Evolutionary conservation across 1,140 invertebrate genomes (phyloP).

Genomic region (Drosophila busckii): DNA sequence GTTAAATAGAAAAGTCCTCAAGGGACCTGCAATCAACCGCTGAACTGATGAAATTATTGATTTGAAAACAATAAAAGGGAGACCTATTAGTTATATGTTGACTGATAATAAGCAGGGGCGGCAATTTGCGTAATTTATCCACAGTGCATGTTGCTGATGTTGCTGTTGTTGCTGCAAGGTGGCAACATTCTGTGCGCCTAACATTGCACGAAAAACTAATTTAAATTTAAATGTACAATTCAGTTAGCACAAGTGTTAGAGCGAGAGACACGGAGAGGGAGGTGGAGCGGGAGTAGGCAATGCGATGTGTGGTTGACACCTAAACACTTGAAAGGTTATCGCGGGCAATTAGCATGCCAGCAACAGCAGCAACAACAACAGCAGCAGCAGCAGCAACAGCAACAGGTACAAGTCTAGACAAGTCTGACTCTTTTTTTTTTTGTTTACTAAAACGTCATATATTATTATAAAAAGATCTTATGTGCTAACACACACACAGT

Average conservation of each 20-base stretch:
- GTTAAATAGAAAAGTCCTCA: too few species aligned
- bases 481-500: slow-evolving; percentile 10
- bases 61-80: too few species aligned
- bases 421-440: too few species aligned
- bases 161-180: slow-evolving; percentile 17
- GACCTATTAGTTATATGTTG: too few species aligned
- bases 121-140: too few species aligned
- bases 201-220: slow-evolving; percentile 53
- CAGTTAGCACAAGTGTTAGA: slow-evolving; percentile 27
- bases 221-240: slow-evolving; percentile 54
- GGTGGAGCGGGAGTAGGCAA: slow-evolving; percentile 14
- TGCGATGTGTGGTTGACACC: slow-evolving; percentile 26
- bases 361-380: slow-evolving; percentile 14
- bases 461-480: neutral
- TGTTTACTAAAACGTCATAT: too few species aligned
- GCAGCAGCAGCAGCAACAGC: neutral
- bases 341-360: slow-evolving; percentile 39
- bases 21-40: too few species aligned
- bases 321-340: slow-evolving; percentile 37
- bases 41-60: too few species aligned
- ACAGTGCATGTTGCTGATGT: slow-evolving; percentile 12
- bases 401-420: neutral
- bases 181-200: slow-evolving; percentile 21
- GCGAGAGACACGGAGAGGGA: too few species aligned
- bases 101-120: too few species aligned